Evolutionary conservation across 2,888 invertebrate genomes (phyloP).

Genomic region (Phoenoteleia sp.): DNA sequence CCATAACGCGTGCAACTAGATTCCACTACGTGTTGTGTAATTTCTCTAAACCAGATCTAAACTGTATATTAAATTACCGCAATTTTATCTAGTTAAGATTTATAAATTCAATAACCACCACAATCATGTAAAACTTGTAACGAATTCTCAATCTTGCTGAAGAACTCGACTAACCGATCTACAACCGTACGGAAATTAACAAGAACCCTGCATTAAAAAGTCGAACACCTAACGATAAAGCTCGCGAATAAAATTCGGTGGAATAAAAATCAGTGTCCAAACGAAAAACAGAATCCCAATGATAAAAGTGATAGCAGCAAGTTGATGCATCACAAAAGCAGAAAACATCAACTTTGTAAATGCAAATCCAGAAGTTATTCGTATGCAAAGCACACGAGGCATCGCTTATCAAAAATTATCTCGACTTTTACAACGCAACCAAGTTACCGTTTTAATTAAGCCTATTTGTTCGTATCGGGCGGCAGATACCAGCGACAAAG

Average conservation of each 20-base stretch:
- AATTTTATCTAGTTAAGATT: no score
- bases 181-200: no score
- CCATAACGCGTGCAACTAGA: no score
- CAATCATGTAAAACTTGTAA: no score
- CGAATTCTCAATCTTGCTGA: no score
- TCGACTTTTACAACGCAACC: conserved; percentile 46
- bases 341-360: conserved; percentile 39
- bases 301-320: conserved; percentile 24
- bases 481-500: conserved; percentile 68
- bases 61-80: no score
- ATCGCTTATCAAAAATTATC: conserved; percentile 57
- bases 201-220: neutral
- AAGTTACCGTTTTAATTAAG: conserved; percentile 71
- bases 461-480: conserved; percentile 70
- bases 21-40: no score
- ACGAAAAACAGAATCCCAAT: conserved; percentile 20
- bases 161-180: no score
- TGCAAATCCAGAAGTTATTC: conserved; percentile 43
- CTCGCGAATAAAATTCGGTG: neutral
- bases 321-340: conserved; percentile 25
- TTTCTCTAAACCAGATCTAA: no score
- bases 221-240: neutral
- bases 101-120: no score
- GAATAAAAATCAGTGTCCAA: neutral
- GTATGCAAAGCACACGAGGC: conserved; percentile 60